phyloP scores from a whole-genome alignment of 2,113 vertebrate species.

The Erpornis zantholeuca region DNA sequence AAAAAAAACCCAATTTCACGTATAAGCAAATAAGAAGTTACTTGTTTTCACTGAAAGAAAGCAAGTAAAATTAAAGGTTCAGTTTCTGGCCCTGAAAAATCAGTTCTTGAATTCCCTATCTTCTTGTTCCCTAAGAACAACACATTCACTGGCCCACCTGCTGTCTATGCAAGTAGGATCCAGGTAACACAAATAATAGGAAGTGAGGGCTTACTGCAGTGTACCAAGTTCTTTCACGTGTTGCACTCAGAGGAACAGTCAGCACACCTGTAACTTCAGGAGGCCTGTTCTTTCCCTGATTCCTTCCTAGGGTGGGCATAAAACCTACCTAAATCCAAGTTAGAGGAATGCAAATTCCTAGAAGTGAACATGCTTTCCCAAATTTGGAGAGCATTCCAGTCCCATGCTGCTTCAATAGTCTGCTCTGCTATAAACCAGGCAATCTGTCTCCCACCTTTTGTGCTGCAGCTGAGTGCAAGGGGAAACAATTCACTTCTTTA shows the following conservation, averaged over 20 bases:
- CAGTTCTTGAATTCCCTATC: neutral
- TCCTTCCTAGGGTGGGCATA: neutral
- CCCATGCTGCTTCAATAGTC: neutral
- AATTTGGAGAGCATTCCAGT: neutral
- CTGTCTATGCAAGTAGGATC: neutral
- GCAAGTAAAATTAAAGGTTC: neutral
- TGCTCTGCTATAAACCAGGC: neutral
- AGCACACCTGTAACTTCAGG: neutral
- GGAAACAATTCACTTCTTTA: neutral
- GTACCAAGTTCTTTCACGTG: neutral
- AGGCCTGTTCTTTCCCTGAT: neutral
- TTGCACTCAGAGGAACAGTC: neutral
- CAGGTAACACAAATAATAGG: neutral
- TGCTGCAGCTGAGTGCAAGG: neutral
- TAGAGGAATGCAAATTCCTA: neutral
- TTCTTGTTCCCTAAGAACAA: neutral
- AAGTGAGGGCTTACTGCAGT: neutral
- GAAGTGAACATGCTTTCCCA: neutral
- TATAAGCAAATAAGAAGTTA: neutral
- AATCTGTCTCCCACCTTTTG: neutral
- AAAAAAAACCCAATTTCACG: neutral
- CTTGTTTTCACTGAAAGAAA: neutral
- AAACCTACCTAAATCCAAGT: neutral
- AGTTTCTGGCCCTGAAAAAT: neutral
- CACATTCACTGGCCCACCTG: neutral